Evolutionary conservation across 1,140 invertebrate species (phyloP), one percentile per base, ranked within the genome.

Genomic region (Panagrolaimus sp.): DNA sequence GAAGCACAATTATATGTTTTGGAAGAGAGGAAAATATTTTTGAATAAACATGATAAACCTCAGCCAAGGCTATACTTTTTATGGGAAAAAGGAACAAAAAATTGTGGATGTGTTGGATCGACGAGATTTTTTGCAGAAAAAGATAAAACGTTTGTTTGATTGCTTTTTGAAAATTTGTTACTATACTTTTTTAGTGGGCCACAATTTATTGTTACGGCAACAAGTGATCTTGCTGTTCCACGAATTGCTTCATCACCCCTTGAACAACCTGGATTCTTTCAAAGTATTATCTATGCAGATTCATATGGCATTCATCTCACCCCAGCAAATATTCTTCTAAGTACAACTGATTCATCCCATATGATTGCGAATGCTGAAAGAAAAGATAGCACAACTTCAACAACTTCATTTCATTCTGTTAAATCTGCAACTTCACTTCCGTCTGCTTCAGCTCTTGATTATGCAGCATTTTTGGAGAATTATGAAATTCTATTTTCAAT

Each of bases 61-160:
- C 90, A 89, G 0, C 93, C 92, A 83, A 87, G 92, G 70, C 85
- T 98, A 9, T 95, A 93, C 91, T 97, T 98, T 82, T 84, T 98
- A 0, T 98, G 94, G 94, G 86, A 72, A 89, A 90, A 77, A 58
- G 45, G 12, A 85, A 83, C 7, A 63, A 85, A 75, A 70, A 84
- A 90, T 74, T 98, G 96, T 84, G 94, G 93, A 0, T 98, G 96
- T 84, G 90, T 91, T 48, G 95, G 95, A 3, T 93, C 93, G 0
- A 96, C 92, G 82, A 86, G 87, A 15, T 98, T 98, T 85, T 98
- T 98, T 84, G 94, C 63, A 1, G 45, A 65, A 9, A 32, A 70
- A 7, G 78, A 80, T 67, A 71, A n/a, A n/a, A n/a, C n/a, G n/a
- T n/a, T n/a, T n/a, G n/a, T n/a, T n/a, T n/a, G n/a, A n/a, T n/a